Conservation (phyloP, 2,797 vertebrate species). For the Netta rufina region DNA sequence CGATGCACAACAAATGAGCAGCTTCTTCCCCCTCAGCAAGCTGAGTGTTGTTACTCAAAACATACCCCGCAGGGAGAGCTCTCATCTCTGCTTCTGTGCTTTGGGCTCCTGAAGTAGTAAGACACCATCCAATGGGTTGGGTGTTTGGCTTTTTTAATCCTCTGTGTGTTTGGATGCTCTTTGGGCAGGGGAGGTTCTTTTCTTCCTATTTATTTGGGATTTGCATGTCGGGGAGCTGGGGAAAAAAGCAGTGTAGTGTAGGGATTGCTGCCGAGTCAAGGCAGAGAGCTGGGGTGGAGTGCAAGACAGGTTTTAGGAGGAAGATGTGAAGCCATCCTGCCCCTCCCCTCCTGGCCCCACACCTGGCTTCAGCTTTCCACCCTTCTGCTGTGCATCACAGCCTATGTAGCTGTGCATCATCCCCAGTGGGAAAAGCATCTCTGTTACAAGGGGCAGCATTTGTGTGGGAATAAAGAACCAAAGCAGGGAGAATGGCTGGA, state of each 20-base stretch:
- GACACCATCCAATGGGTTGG: neutral
- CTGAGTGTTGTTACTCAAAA: slow-evolving; percentile 7
- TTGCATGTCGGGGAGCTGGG: neutral
- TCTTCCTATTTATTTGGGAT: neutral
- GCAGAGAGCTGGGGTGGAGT: neutral
- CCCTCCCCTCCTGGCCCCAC: neutral
- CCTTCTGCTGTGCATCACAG: neutral
- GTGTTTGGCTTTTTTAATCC: neutral
- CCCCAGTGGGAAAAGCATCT: neutral
- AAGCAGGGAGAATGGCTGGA: neutral
- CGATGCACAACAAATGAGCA: neutral
- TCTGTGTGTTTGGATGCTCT: neutral
- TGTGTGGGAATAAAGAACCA: neutral
- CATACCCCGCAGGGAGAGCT: neutral
- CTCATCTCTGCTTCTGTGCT: neutral
- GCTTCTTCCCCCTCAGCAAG: neutral
- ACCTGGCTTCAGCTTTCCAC: neutral
- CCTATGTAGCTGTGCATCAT: neutral
- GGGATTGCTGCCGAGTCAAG: neutral
- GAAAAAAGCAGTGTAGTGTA: neutral
- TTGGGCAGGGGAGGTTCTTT: neutral
- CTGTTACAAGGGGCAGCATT: neutral
- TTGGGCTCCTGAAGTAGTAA: neutral
- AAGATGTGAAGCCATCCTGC: neutral
- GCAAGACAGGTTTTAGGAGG: neutral